Conservation (phyloP, 2,113 vertebrate genomes). For the Ammodramus savannarum region DNA sequence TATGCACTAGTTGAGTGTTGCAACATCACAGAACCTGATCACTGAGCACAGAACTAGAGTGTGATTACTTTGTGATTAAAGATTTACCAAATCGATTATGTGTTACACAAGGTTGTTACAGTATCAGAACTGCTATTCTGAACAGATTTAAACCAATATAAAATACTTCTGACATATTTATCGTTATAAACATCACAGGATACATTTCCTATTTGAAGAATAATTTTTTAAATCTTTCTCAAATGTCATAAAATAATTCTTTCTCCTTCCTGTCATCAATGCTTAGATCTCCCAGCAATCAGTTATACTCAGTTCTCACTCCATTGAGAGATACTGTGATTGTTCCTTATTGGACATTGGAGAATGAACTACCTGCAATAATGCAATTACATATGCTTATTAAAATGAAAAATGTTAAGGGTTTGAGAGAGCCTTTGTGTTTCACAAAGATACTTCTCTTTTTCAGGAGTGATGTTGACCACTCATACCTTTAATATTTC, state of each 20-base stretch:
- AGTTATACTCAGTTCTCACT: neutral
- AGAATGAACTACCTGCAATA: neutral
- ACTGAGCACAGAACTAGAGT: neutral
- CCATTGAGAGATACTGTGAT: neutral
- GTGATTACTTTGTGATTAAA: slow-evolving; percentile 16
- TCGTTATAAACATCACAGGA: neutral
- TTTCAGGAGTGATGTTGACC: neutral
- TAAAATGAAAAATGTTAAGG: neutral
- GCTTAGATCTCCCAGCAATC: neutral
- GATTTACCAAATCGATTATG: neutral
- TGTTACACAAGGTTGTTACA: neutral
- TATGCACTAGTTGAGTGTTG: neutral
- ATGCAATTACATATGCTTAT: neutral
- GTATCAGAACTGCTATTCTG: neutral
- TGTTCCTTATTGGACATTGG: neutral
- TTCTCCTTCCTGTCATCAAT: neutral
- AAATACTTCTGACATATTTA: neutral
- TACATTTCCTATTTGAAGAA: neutral
- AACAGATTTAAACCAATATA: neutral
- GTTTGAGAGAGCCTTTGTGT: neutral
- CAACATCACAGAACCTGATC: slow-evolving; percentile 14
- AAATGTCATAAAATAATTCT: neutral
- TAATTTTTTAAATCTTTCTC: neutral
- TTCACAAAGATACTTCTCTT: neutral
- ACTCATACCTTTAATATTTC: neutral